Evolutionary conservation across 2,888 invertebrate species (phyloP).

Genomic region (Harpagoxenus sublaevis): DNA sequence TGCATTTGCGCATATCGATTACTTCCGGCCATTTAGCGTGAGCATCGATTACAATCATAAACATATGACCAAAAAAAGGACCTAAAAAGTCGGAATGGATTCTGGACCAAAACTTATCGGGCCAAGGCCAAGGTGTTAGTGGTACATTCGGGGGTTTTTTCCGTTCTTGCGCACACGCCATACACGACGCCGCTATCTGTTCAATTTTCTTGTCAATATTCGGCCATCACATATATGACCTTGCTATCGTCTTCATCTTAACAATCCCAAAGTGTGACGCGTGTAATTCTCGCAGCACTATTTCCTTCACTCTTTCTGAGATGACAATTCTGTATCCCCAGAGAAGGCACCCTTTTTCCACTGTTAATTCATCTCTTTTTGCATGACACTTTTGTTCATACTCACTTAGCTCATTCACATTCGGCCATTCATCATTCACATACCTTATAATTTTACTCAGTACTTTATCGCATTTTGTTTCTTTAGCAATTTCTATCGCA

Average conservation of each 20-base stretch:
- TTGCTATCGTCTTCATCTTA: background rate
- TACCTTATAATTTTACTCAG: constrained; percentile 32
- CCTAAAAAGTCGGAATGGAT: constrained; percentile 51
- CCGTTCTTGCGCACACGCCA: background rate
- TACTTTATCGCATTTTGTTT: background rate
- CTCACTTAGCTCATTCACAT: background rate
- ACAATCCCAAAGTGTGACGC: background rate
- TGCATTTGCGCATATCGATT: constrained; percentile 16
- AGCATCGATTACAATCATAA: constrained; percentile 52
- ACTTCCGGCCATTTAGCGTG: constrained; percentile 54
- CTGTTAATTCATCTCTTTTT: constrained; percentile 51
- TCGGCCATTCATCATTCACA: constrained; percentile 44
- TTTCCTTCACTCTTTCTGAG: background rate
- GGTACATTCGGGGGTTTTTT: constrained; percentile 17
- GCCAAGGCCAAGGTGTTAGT: constrained; percentile 47
- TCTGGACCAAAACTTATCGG: constrained; percentile 13
- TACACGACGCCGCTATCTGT: background rate
- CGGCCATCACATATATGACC: background rate
- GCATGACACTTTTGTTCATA: constrained; percentile 16
- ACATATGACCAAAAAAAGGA: constrained; percentile 50
- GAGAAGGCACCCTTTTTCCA: constrained; percentile 54
- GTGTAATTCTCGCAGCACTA: background rate
- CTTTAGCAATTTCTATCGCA: background rate
- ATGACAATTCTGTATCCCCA: constrained; percentile 8
- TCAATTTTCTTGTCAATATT: background rate